Evolutionary conservation across 2,113 vertebrate genomes (phyloP), one percentile per base, ranked within the genome.

Genomic region (Vanacampus margaritifer): DNA sequence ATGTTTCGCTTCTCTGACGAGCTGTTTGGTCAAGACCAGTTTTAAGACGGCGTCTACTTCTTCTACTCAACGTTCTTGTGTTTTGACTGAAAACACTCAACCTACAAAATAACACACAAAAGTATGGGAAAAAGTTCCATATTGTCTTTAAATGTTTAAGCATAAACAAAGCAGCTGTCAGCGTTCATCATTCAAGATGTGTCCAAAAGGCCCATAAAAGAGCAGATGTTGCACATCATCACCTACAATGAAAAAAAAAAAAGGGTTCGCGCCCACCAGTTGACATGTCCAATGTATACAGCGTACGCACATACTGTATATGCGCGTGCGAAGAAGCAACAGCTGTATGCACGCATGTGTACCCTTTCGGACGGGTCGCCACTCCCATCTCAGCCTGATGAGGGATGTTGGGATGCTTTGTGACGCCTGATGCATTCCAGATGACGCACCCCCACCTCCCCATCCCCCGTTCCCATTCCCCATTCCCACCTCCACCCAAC

Each of bases 381-480:
- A 82, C 76, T 85, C 78, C 69, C 71, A 76, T 82, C 63, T 63
- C 48, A 64, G 53, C 67, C 64, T 72, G 80, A 86, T 76, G 83
- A 79, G 74, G 80, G 78, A 86, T 67, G 76, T 70, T 81, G 84
- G 82, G 87, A 89, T 84, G 77, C 81, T 85, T 85, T 86, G 88
- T 86, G 87, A 84, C 87, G 83, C 78, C 87, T 89, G 86, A 85
- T 82, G 61, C 81, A 87, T 90, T 91, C 89, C 90, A 91, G 85
- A 89, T 88, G 87, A 74, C 72, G 74, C 73, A 78, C 50, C 68
- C 71, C 82, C 75, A 71, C 82, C 82, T 86, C 74, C 71, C 79
- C 48, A 70, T 36, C 71, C 82, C 75, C 70, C 78, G 46, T 71
- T 28, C 68, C 71, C 82, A 73, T 69, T 68, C 80, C 79, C 87